Conservation (phyloP, 2,888 invertebrate genomes). For the Chirona hameri region DNA sequence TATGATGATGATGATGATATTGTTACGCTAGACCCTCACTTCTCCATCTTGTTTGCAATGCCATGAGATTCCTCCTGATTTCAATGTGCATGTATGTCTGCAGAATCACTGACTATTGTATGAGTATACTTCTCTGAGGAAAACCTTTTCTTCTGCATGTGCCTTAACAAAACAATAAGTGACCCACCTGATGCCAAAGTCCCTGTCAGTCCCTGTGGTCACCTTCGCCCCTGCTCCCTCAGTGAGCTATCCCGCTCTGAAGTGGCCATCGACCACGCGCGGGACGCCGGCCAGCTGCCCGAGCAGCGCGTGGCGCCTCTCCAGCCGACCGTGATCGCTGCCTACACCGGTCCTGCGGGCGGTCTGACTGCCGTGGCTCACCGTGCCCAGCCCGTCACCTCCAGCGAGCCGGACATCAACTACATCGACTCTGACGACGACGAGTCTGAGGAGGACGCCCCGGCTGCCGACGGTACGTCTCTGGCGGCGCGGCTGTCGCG, state of each 20-base stretch:
- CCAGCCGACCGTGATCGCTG: slow-evolving; percentile 58
- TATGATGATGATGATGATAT: no score
- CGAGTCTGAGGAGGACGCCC: background rate
- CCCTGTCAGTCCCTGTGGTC: background rate
- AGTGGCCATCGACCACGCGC: slow-evolving; percentile 23
- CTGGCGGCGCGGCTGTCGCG: background rate
- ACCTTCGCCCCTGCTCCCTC: background rate
- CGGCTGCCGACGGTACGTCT: background rate
- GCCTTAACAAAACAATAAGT: no score
- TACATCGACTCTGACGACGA: slow-evolving; percentile 60
- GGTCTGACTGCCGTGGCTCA: slow-evolving; percentile 71
- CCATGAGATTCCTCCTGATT: no score
- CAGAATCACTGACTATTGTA: no score
- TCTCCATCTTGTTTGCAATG: no score
- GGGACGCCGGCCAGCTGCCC: slow-evolving; percentile 52
- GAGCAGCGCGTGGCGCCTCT: slow-evolving; percentile 51
- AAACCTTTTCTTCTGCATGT: no score
- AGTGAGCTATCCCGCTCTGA: background rate
- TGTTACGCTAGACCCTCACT: no score
- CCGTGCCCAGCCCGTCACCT: slow-evolving; percentile 54
- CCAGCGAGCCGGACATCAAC: slow-evolving; percentile 65
- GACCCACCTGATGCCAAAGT: no score
- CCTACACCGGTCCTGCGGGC: slow-evolving; percentile 76
- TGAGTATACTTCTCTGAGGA: no score
- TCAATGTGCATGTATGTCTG: no score